phyloP scores from a whole-genome alignment of 2,797 vertebrate species.

The Threskiornis aethiopicus region DNA sequence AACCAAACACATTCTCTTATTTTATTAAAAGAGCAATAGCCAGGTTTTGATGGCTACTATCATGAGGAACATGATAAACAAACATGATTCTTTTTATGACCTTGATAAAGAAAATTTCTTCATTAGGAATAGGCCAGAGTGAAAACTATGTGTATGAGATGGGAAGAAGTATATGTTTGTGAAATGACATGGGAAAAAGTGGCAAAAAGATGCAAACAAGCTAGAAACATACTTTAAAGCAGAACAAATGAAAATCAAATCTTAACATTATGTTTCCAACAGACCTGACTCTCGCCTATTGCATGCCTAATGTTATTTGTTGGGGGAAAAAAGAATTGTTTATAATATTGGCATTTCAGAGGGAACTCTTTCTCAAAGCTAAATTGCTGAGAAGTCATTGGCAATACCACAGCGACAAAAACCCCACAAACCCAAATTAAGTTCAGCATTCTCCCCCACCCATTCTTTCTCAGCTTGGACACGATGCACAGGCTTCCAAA shows the following conservation, averaged over 20 bases:
- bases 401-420: neutral
- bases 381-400: neutral
- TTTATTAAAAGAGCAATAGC: constrained; percentile 12
- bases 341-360: neutral
- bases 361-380: neutral
- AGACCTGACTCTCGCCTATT: neutral
- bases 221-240: neutral
- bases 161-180: neutral
- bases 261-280: neutral
- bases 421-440: neutral
- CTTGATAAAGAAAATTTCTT: neutral
- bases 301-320: neutral
- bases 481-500: neutral
- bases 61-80: neutral
- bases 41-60: neutral
- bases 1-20: neutral
- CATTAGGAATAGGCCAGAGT: neutral
- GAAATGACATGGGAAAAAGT: neutral
- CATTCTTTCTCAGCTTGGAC: neutral
- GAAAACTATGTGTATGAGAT: neutral
- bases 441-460: neutral
- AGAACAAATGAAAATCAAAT: neutral
- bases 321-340: neutral
- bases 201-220: neutral
- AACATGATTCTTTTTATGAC: neutral